A percentile compares a stretch with the other conserved stretches of the same genome.
phyloP scores from a whole-genome alignment of 2,888 invertebrate species.

The Nasonovia ribisnigri region DNA sequence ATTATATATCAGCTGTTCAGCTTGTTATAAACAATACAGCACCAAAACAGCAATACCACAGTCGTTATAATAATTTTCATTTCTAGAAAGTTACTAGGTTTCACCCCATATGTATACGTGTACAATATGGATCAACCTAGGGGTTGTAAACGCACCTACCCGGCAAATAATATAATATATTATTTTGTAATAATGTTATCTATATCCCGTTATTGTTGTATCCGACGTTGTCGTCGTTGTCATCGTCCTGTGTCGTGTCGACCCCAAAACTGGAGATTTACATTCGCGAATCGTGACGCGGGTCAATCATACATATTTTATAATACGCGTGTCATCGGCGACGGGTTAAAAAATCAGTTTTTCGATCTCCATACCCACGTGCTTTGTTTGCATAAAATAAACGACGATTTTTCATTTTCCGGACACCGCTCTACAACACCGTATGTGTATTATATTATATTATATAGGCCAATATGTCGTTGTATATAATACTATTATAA shows the following conservation, averaged over 20 bases:
- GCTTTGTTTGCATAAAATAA: background rate
- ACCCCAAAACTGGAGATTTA: background rate
- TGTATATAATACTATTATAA: background rate
- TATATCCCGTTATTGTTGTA: background rate
- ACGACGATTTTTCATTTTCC: background rate
- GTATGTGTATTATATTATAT: background rate
- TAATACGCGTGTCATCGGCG: background rate
- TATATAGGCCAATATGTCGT: background rate
- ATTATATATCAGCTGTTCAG: background rate
- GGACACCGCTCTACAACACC: background rate
- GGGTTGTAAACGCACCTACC: background rate
- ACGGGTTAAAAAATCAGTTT: constrained; percentile 1
- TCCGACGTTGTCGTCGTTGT: background rate
- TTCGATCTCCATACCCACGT: background rate
- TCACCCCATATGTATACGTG: background rate
- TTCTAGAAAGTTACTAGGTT: background rate
- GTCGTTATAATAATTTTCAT: background rate
- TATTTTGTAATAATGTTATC: background rate
- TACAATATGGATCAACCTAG: background rate
- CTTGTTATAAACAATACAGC: background rate
- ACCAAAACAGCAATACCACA: background rate
- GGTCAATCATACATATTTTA: background rate
- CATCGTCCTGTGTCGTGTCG: background rate
- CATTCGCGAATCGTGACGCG: background rate
- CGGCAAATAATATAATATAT: background rate